A percentile compares a stretch with the other conserved stretches of the same genome.
Conservation (phyloP, 2,113 vertebrate species). For the zebrafish (Danio rerio) region GRCz12tu NC_133176.1:38681501-38682000, state of each 20-base stretch:
- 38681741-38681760: background rate
- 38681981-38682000: background rate
- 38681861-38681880: conserved; percentile 19
- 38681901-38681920: background rate
- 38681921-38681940: background rate
- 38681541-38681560: conserved; percentile 6
- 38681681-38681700: background rate
- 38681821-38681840: background rate
- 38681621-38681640: conserved; percentile 1
- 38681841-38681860: background rate
- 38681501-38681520: conserved; percentile 3
- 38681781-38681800: background rate
- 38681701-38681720: conserved; percentile 3
- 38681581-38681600: conserved; percentile 4
- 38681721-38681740: conserved; percentile 30
- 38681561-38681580: conserved; percentile 15
- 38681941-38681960: background rate
- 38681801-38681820: background rate
- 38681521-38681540: conserved; percentile 9
- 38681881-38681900: background rate
- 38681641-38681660: background rate
- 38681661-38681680: background rate
- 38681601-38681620: conserved; percentile 3
- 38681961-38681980: conserved; percentile 11
- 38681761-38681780: conserved; percentile 1